Evolutionary conservation across 2,113 vertebrate genomes (phyloP).

Genomic region (Psilopsiagon aymara): DNA sequence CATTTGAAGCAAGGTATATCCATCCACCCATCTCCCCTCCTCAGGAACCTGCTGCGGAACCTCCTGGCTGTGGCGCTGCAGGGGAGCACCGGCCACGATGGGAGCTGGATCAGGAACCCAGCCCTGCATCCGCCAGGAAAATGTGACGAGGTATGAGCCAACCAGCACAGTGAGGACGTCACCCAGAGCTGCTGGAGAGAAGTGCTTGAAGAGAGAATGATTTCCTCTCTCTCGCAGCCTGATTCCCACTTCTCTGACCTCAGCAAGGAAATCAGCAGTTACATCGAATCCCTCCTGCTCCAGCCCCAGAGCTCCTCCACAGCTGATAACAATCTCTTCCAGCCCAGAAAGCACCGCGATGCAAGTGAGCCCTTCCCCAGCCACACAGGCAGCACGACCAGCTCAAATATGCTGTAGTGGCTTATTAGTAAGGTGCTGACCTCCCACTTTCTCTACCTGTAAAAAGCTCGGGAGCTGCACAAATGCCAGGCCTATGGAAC

Average conservation of each 20-base stretch:
- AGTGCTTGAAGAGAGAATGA: neutral
- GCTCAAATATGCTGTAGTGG: neutral
- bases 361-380: neutral
- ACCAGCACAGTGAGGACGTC: neutral
- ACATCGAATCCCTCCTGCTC: neutral
- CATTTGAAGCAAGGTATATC: neutral
- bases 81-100: neutral
- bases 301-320: neutral
- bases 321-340: neutral
- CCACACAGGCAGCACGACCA: neutral
- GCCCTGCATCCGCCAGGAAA: neutral
- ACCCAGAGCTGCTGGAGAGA: neutral
- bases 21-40: neutral
- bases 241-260: neutral
- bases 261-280: neutral
- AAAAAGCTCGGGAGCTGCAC: neutral
- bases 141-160: neutral
- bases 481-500: neutral
- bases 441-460: neutral
- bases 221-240: neutral
- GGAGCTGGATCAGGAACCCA: neutral
- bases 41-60: neutral
- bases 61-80: neutral
- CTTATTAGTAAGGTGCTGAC: neutral
- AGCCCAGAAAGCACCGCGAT: neutral